phyloP scores from a whole-genome alignment of 2,888 invertebrate genomes.

The Seira ritae region DNA sequence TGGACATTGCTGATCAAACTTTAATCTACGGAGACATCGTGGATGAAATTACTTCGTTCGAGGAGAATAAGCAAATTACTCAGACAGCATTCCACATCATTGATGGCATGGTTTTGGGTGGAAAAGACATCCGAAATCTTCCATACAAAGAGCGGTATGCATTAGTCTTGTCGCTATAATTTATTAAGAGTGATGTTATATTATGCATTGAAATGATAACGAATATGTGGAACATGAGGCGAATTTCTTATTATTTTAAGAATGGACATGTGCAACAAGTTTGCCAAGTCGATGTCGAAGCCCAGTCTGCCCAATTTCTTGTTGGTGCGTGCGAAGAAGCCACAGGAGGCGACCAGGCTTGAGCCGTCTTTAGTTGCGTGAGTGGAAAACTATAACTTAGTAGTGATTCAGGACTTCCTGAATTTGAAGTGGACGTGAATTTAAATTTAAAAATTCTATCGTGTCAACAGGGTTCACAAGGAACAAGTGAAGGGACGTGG shows the following conservation, averaged over 20 bases:
- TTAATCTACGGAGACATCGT: constrained; percentile 86
- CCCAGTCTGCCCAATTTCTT: constrained; percentile 71
- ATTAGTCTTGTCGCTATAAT: too few species aligned
- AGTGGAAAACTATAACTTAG: constrained; percentile 17
- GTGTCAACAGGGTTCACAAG: constrained; percentile 59
- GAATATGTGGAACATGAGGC: too few species aligned
- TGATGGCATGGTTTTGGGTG: constrained; percentile 86
- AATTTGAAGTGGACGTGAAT: too few species aligned
- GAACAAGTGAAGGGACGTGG: constrained; percentile 64
- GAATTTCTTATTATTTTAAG: constrained; percentile 19
- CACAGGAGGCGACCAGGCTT: constrained; percentile 53
- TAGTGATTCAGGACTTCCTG: too few species aligned
- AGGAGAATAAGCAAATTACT: constrained; percentile 79
- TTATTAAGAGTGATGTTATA: too few species aligned
- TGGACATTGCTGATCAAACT: constrained; percentile 84
- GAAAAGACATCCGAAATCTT: constrained; percentile 80
- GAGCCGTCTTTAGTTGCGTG: constrained; percentile 49
- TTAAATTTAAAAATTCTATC: too few species aligned
- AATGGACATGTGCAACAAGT: constrained; percentile 79
- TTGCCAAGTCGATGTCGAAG: constrained; percentile 85
- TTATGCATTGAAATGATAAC: neutral
- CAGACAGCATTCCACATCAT: constrained; percentile 84
- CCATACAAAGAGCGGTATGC: constrained; percentile 82
- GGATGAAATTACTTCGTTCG: constrained; percentile 80
- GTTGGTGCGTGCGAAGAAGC: constrained; percentile 53